Conservation (phyloP, 1,140 invertebrate species). For the Rhizoglyphus robini region DNA sequence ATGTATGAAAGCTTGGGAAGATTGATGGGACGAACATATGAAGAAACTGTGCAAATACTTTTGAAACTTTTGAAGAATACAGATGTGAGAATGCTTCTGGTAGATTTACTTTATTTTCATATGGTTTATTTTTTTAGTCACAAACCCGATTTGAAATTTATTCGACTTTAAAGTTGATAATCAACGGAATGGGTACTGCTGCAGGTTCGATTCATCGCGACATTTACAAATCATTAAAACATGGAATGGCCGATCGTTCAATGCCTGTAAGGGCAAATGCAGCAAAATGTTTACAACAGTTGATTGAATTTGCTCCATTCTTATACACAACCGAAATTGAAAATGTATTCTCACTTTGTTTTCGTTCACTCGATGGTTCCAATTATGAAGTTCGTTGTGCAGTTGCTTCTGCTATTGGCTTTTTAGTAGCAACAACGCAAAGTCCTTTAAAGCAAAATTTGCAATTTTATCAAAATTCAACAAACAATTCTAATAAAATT, state of each 20-base stretch:
- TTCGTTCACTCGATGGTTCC: slow-evolving; percentile 78
- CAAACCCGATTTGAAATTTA: slow-evolving; percentile 92
- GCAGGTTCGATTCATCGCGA: slow-evolving; percentile 76
- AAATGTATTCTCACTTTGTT: slow-evolving; percentile 70
- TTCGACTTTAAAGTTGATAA: slow-evolving; percentile 83
- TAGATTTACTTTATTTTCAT: neutral
- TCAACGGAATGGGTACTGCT: slow-evolving; percentile 71
- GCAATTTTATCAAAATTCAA: slow-evolving; percentile 27
- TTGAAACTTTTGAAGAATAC: slow-evolving; percentile 81
- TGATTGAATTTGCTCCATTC: slow-evolving; percentile 75
- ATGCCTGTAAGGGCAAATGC: slow-evolving; percentile 79
- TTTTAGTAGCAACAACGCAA: slow-evolving; percentile 61
- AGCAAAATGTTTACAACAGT: slow-evolving; percentile 69
- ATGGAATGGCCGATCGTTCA: slow-evolving; percentile 70
- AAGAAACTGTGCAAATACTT: slow-evolving; percentile 86
- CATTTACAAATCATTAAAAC: slow-evolving; percentile 72
- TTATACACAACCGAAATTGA: slow-evolving; percentile 79
- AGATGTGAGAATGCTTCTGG: slow-evolving; percentile 43
- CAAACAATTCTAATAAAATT: slow-evolving; percentile 24
- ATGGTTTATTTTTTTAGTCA: slow-evolving; percentile 40
- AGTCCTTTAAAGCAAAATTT: slow-evolving; percentile 21
- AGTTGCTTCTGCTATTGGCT: slow-evolving; percentile 76
- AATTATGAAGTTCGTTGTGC: slow-evolving; percentile 87
- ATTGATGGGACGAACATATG: slow-evolving; percentile 96
- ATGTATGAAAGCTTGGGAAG: slow-evolving; percentile 96